These are phyloP conservation scores for Setophaga petechia DNA, from an alignment of 2,113 vertebrate genomes.

Conservation along the genomic window DNA sequence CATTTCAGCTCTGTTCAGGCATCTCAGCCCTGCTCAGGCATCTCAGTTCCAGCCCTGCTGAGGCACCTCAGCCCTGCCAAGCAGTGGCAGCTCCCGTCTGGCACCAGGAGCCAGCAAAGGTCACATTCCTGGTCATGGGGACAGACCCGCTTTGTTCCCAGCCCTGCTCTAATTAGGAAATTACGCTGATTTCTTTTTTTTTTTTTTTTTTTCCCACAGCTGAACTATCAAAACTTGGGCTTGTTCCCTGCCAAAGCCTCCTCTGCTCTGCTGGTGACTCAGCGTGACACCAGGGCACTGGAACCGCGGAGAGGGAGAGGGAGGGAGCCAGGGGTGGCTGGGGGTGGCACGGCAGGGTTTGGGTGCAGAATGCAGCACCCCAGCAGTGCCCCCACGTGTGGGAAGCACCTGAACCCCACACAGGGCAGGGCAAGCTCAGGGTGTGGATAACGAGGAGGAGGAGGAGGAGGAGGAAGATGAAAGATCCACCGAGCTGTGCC, in stretches of 20 bases:
- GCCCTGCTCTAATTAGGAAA: not conserved
- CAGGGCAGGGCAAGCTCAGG: rapidly evolving
- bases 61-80: not conserved
- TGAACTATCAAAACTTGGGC: not conserved
- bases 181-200: not conserved
- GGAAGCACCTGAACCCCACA: not conserved
- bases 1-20: not conserved
- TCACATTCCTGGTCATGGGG: constrained; percentile 16
- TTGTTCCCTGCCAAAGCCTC: constrained; percentile 21
- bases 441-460: not conserved
- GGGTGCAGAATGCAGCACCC: not conserved
- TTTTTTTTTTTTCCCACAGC: not conserved
- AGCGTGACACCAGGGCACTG: not conserved
- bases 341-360: rapidly evolving
- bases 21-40: not conserved
- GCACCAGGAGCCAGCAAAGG: not conserved
- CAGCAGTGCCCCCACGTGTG: not conserved
- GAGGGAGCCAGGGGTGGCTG: not conserved
- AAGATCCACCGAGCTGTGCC: not conserved
- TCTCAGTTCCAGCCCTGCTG: too few species aligned
- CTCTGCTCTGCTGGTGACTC: not conserved
- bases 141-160: constrained; percentile 49
- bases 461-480: not conserved
- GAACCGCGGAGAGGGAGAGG: not conserved
- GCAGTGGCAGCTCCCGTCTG: not conserved